These are phyloP conservation scores for Caenorhabditis sinica DNA, from an alignment of 2,888 invertebrate genomes.

Conservation along the genomic window DNA sequence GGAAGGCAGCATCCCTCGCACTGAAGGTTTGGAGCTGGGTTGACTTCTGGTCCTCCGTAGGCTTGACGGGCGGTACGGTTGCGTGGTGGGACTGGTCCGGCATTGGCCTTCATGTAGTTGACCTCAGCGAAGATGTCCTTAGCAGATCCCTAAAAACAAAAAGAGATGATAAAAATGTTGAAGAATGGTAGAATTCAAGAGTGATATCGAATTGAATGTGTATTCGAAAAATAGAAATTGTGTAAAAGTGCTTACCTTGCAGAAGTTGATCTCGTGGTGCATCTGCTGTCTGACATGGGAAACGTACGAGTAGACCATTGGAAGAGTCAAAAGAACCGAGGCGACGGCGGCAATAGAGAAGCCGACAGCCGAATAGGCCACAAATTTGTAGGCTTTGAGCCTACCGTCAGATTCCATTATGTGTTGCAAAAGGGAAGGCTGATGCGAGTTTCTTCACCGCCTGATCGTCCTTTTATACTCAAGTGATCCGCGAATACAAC, in stretches of 20 bases:
- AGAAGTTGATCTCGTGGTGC: constrained; percentile 83
- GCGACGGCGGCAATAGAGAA: constrained; percentile 83
- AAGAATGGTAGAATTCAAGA: neutral
- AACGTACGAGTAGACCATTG: constrained; percentile 83
- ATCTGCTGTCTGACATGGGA: constrained; percentile 83
- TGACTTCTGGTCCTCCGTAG: constrained; percentile 80
- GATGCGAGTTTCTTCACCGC: constrained; percentile 53
- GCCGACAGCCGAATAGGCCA: constrained; percentile 83
- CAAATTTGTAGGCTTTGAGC: constrained; percentile 84
- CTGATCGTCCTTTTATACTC: constrained; percentile 37
- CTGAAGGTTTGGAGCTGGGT: constrained; percentile 76
- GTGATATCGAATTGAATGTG: neutral
- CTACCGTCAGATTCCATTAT: constrained; percentile 82
- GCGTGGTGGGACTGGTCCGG: constrained; percentile 73
- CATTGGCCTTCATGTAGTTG: constrained; percentile 82
- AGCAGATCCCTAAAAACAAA: constrained; percentile 81
- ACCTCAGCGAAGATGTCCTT: constrained; percentile 84
- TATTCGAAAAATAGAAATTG: constrained; percentile 2
- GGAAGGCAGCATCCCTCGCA: constrained; percentile 79
- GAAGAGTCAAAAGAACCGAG: constrained; percentile 83
- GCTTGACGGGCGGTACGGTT: constrained; percentile 83
- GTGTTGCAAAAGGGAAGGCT: constrained; percentile 58
- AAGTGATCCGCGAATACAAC: constrained; percentile 46
- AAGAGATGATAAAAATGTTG: constrained; percentile 15
- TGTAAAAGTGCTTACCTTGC: constrained; percentile 78